Evolutionary conservation across 2,113 vertebrate species (phyloP), one percentile per base, ranked within the genome.

Genomic region (Trinectes maculatus): DNA sequence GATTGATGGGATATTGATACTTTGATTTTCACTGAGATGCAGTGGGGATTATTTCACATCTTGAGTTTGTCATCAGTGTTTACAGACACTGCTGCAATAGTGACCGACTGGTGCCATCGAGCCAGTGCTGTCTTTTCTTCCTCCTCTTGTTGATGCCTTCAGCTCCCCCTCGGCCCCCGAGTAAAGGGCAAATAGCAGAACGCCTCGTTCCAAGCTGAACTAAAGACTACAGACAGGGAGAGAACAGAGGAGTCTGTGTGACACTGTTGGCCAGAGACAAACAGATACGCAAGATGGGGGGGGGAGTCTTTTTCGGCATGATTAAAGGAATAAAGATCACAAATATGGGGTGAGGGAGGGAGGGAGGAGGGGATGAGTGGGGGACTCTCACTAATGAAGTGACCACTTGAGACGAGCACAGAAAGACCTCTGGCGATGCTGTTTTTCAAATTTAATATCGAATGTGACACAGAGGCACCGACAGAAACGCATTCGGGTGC

Each of bases 231-330:
- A 71, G 59, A 75, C 62, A 53, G 59, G 64, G 8, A 16, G 65
- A 84, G 86, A 87, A 89, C 84, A 87, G 84, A 79, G 46, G 60
- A 81, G 66, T 56, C 78, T 80, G 80, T 88, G 84, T 79, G 81
- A 69, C 66, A 55, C 61, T 49, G 68, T 48, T 59, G 75, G 74
- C 52, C 61, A n/a, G 49, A 75, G 59, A 83, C 49, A 80, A 71
- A 69, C 59, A 83, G 21, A 86, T 65, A 79, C 2, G 40, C 25
- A 47, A 71, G 54, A 54, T 54, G 46, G 60, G 65, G 67, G 40
- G 60, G 57, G 68, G 11, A 6, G 72, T 57, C 29, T 24, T 53
- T 69, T 57, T n/a, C 2, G 15, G 24, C 1, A 61, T 69, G 69
- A 73, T 70, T 79, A 83, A 83, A 80, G 59, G 54, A 78, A 75